Conservation (phyloP, 2,113 vertebrate species). For the Cynocephalus volans region DNA sequence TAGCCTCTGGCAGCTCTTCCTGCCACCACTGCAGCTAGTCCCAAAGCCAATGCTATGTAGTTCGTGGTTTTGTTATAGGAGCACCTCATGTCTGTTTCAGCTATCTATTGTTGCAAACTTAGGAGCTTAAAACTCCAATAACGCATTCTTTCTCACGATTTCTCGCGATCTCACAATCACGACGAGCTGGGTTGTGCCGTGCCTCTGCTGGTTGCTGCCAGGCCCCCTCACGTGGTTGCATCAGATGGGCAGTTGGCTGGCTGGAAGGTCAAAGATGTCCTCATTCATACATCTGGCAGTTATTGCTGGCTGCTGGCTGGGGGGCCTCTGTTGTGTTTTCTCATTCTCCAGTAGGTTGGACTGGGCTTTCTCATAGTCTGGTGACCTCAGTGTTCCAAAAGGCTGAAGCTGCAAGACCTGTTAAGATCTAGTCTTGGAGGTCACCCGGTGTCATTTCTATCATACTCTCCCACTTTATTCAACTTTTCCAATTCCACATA, state of each 20-base stretch:
- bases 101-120: too few species aligned
- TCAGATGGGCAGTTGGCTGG: too few species aligned
- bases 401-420: neutral
- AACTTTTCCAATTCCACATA: too few species aligned
- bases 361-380: neutral
- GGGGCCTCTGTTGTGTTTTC: neutral
- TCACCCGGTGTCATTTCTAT: neutral
- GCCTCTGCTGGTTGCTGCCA: neutral
- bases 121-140: neutral
- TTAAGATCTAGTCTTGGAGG: neutral
- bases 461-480: neutral
- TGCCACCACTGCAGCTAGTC: neutral
- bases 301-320: neutral
- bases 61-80: neutral
- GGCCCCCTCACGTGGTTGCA: fast-evolving
- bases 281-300: neutral
- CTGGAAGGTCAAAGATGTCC: neutral
- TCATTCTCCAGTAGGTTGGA: neutral
- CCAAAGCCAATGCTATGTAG: neutral
- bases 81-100: neutral
- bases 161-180: neutral
- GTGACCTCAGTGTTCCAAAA: neutral
- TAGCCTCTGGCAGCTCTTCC: neutral
- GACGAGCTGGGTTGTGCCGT: neutral
- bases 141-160: neutral